Conservation (phyloP, 2,113 vertebrate genomes). For the Tetraodon nigroviridis region DNA sequence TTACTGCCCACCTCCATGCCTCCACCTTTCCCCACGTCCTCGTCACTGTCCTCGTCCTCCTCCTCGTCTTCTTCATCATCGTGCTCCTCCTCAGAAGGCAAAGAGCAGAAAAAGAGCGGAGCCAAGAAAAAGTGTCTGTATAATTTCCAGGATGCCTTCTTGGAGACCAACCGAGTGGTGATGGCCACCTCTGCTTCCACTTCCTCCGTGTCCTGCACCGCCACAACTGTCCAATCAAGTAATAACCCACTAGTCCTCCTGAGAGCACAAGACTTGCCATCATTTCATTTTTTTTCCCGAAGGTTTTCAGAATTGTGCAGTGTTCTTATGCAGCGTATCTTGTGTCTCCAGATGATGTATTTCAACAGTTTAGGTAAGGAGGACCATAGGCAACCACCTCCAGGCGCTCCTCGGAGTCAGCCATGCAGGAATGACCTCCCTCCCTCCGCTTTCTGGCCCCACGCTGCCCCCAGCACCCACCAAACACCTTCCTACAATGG, state of each 20-base stretch:
- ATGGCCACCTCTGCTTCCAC: constrained; percentile 94
- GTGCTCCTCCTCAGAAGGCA: constrained; percentile 76
- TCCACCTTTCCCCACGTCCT: constrained; percentile 53
- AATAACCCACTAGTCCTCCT: constrained; percentile 87
- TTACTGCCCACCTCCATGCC: constrained; percentile 46
- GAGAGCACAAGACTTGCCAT: constrained; percentile 61
- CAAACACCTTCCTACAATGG: constrained; percentile 81
- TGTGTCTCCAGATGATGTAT: constrained; percentile 83
- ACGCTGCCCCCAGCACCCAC: constrained; percentile 77
- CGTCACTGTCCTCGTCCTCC: constrained; percentile 54
- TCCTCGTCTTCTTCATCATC: constrained; percentile 64
- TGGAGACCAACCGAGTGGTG: constrained; percentile 90
- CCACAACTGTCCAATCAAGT: constrained; percentile 96
- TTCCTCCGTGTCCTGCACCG: constrained; percentile 92
- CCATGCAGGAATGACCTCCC: constrained; percentile 80
- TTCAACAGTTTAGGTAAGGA: constrained; percentile 92
- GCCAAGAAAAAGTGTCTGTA: constrained; percentile 97
- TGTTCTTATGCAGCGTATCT: constrained; percentile 2
- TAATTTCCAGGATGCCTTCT: constrained; percentile 97
- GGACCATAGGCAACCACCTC: constrained; percentile 82
- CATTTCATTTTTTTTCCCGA: too few species aligned
- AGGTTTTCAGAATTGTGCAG: background rate
- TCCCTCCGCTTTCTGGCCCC: constrained; percentile 80
- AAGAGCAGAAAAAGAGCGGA: constrained; percentile 84
- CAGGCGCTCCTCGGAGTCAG: constrained; percentile 81